Base-by-base conservation (phyloP, 2,888 invertebrate genomes). In the Macroteleia sp. region DNA sequence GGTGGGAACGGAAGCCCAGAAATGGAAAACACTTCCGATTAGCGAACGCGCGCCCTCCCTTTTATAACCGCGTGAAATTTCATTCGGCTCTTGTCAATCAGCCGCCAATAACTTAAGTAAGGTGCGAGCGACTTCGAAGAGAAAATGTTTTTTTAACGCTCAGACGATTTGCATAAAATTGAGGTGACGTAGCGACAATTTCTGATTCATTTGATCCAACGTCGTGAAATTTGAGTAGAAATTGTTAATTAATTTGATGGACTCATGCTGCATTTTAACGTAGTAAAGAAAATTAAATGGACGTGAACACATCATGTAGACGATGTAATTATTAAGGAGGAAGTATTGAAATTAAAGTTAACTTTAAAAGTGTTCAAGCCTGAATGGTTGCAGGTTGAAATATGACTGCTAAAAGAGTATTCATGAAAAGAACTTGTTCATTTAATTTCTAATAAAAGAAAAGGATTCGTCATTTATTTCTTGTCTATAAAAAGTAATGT, bases 11-110 rank as follows among this genome's bases (percentile, higher is more conserved):
- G 42, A 64, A 67, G 36, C 28, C 8, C 42, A 75, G 66, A 75
- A 61, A 76, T 59, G 67, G 59, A 73, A 73, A 76, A 66, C 39
- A 69, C 69, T 77, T 77, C 52, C 73, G 76, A 79, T 79, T 77
- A 79, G 73, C 62, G 12, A 19, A 34, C 70, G 59, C 56, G 34
- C 57, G n/a, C n/a, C 62, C 52, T 74, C 36, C 30, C 39, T 42
- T 57, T 66, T 41, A 50, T 52, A 52, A 46, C 41, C 30, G 42
- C 30, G 30, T 30, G 32, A 61, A 71, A 71, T 71, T 71, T 71
- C 70, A 71, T 62, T 59, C 28, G 22, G 6, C 28, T 48, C 39
- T 44, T 56, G 71, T 71, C 71, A 71, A 62, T 71, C 62, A 71
- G n/a, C 19, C 39, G 34, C 56, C 48, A 22, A 62, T 71, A 46